Conservation (phyloP, 2,888 invertebrate genomes). For the Eugnorisma glareosa region DNA sequence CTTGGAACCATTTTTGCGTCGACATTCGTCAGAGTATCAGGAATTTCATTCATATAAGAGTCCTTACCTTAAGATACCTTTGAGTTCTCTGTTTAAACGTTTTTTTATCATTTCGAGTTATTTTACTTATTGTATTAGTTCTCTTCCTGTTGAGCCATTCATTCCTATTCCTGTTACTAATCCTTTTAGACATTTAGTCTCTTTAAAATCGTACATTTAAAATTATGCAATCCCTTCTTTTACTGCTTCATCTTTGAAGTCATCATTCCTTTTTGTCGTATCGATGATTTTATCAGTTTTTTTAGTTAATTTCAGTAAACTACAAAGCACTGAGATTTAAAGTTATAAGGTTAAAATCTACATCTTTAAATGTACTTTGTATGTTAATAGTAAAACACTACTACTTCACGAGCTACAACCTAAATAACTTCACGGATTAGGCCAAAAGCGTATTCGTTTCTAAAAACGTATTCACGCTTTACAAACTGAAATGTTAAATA, state of each 20-base stretch:
- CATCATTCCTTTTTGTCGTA: not conserved
- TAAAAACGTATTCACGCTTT: constrained; percentile 48
- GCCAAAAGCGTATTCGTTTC: constrained; percentile 49
- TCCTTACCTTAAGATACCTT: too few species aligned
- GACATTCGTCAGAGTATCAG: not conserved
- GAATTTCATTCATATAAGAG: constrained; percentile 18
- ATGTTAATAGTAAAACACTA: not conserved
- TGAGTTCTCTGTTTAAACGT: not conserved
- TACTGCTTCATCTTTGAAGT: not conserved
- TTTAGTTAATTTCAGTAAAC: not conserved
- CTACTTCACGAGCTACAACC: constrained; percentile 43
- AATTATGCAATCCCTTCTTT: not conserved
- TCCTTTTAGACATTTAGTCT: not conserved
- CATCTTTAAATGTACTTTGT: constrained; percentile 2
- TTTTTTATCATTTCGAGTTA: not conserved
- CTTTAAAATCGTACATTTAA: not conserved
- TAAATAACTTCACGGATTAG: constrained; percentile 60
- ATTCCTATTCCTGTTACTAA: not conserved
- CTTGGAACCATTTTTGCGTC: constrained; percentile 26
- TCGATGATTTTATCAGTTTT: not conserved
- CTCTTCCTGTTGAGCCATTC: not conserved
- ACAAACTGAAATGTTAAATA: constrained; percentile 48
- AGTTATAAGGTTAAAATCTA: not conserved
- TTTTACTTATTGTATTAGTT: not conserved
- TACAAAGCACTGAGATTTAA: not conserved